Conservation (phyloP, 2,113 vertebrate genomes). For the Ammodytes marinus region DNA sequence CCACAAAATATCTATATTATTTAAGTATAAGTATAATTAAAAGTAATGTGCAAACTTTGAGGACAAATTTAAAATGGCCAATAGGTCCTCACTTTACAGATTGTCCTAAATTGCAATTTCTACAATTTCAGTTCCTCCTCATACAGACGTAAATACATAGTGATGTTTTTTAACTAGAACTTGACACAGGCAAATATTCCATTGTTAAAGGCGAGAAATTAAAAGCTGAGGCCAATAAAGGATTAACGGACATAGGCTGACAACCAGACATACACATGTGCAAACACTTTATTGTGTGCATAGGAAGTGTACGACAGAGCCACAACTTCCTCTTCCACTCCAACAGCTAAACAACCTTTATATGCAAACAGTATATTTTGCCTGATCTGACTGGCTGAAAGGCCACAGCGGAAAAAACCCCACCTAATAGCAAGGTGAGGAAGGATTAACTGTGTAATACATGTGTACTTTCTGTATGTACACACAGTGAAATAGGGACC, state of each 20-base stretch:
- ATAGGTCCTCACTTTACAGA: background rate
- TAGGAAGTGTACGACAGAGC: slow-evolving; percentile 12
- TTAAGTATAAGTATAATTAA: too few species aligned
- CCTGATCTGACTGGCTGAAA: slow-evolving; percentile 47
- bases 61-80: background rate
- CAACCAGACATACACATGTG: background rate
- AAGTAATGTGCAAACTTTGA: too few species aligned
- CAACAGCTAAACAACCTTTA: slow-evolving; percentile 40
- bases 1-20: too few species aligned
- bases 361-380: slow-evolving; percentile 50
- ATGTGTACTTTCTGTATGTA: slow-evolving; percentile 52
- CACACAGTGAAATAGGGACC: slow-evolving; percentile 45
- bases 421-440: slow-evolving; percentile 66
- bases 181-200: slow-evolving; percentile 6
- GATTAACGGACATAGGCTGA: slow-evolving; percentile 2
- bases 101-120: background rate
- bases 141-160: background rate
- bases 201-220: slow-evolving; percentile 10
- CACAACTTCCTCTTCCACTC: slow-evolving; percentile 45
- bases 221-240: slow-evolving; percentile 23
- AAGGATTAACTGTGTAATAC: slow-evolving; percentile 55
- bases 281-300: slow-evolving; percentile 11
- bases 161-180: too few species aligned
- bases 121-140: background rate
- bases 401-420: slow-evolving; percentile 1